phyloP scores from a whole-genome alignment of 2,113 vertebrate genomes.

The Potamarius usumacintae region DNA sequence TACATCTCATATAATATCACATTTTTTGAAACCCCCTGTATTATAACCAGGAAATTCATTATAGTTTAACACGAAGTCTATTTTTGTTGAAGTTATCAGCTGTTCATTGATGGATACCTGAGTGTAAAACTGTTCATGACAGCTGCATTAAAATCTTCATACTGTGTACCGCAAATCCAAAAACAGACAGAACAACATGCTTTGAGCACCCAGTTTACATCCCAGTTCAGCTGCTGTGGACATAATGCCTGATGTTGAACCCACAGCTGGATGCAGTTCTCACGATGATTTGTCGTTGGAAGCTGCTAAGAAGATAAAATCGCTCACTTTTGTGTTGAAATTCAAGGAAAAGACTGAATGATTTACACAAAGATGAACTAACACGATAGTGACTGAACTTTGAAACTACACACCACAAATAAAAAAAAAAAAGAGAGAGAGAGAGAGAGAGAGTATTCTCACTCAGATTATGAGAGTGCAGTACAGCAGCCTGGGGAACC shows the following conservation, averaged over 20 bases:
- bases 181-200: not conserved
- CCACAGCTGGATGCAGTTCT: not conserved
- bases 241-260: not conserved
- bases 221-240: not conserved
- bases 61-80: too few species aligned
- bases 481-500: too few species aligned
- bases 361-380: not conserved
- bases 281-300: constrained; percentile 21
- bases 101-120: too few species aligned
- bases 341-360: constrained; percentile 12
- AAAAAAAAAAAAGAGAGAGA: not conserved
- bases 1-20: too few species aligned
- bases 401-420: not conserved
- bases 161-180: too few species aligned
- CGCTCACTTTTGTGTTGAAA: constrained; percentile 29
- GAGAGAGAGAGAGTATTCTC: not conserved
- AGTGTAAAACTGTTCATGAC: too few species aligned
- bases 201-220: not conserved
- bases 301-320: constrained; percentile 12
- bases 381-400: not conserved
- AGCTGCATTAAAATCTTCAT: too few species aligned
- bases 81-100: too few species aligned
- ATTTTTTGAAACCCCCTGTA: too few species aligned
- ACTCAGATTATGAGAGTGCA: too few species aligned
- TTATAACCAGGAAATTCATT: too few species aligned